phyloP scores from a whole-genome alignment of 92 coral and sea anemone species.

The Parazoanthus darwini region DNA sequence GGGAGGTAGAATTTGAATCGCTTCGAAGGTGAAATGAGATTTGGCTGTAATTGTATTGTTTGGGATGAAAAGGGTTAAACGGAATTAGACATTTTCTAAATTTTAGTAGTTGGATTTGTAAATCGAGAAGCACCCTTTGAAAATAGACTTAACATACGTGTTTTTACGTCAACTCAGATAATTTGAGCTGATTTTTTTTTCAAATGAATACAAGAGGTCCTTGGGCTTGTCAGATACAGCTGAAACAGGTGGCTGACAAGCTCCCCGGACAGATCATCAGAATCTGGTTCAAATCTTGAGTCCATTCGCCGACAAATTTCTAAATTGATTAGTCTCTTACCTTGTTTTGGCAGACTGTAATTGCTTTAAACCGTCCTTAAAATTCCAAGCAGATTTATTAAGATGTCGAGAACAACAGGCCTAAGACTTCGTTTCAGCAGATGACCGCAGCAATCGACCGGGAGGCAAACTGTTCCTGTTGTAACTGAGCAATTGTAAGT shows the following conservation, averaged over 20 bases:
- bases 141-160: not conserved
- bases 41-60: not conserved
- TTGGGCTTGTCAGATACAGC: not conserved
- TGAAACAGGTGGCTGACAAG: not conserved
- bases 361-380: not conserved
- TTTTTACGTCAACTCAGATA: not conserved
- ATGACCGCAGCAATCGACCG: not conserved
- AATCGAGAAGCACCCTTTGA: not conserved
- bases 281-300: constrained; percentile 23
- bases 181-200: not conserved
- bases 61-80: not conserved
- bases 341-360: not conserved
- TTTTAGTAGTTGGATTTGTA: not conserved
- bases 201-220: not conserved
- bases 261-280: not conserved
- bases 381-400: not conserved
- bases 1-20: not conserved
- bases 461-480: not conserved
- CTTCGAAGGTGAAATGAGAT: not conserved
- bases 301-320: not conserved
- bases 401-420: not conserved
- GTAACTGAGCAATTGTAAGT: not conserved
- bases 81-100: not conserved
- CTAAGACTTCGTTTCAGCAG: not conserved
- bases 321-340: not conserved